Evolutionary conservation across 2,797 vertebrate species (phyloP).

Genomic region (Melanotaenia pygmaea): DNA sequence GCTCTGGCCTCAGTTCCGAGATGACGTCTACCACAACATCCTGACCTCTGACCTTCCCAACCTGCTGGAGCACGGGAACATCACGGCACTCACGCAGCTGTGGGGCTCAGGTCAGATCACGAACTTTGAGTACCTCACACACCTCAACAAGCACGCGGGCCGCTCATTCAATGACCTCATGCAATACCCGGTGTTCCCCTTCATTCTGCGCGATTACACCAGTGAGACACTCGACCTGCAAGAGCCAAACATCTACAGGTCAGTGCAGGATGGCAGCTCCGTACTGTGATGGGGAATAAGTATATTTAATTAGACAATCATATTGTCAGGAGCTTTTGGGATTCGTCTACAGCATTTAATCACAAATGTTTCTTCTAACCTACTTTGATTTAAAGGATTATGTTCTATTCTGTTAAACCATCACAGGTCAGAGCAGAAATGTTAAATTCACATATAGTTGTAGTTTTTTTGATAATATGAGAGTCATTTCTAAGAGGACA

Average conservation of each 20-base stretch:
- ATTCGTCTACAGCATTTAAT: background rate
- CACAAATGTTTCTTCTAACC: background rate
- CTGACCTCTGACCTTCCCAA: conserved; percentile 95
- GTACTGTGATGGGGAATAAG: background rate
- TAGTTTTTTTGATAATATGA: background rate
- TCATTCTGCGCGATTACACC: conserved; percentile 93
- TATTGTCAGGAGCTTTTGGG: background rate
- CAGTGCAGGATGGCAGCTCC: background rate
- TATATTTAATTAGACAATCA: background rate
- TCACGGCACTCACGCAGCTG: conserved; percentile 94
- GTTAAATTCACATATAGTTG: background rate
- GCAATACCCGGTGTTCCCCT: conserved; percentile 99
- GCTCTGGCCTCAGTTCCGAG: conserved; percentile 86
- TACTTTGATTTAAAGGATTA: background rate
- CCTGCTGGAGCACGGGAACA: conserved; percentile 97
- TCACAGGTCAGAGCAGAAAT: background rate
- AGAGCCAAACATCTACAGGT: conserved; percentile 91
- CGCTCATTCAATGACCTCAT: conserved; percentile 99
- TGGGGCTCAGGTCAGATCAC: conserved; percentile 98
- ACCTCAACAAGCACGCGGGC: conserved; percentile 98
- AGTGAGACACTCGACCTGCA: conserved; percentile 93
- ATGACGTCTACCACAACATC: conserved; percentile 97
- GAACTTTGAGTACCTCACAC: conserved; percentile 98
- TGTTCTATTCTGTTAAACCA: background rate
- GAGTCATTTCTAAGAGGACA: background rate